Evolutionary conservation across 2,888 invertebrate genomes (phyloP).

Genomic region (Drosophila picticornis): DNA sequence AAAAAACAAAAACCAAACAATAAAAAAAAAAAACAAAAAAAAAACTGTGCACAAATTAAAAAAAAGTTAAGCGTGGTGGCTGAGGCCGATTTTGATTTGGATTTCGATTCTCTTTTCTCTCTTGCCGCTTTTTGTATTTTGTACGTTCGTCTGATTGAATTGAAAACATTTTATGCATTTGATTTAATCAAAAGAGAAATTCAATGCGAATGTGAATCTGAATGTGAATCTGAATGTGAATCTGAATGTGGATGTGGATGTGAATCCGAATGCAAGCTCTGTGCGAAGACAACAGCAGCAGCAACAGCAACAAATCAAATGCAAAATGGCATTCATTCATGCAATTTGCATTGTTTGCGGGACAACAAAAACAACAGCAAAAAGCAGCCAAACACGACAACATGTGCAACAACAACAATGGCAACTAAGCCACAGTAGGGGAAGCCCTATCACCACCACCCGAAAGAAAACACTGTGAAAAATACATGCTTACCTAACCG

Average conservation of each 20-base stretch:
- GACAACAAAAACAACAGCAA: slow-evolving; percentile 39
- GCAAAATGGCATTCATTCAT: slow-evolving; percentile 78
- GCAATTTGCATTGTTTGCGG: slow-evolving; percentile 75
- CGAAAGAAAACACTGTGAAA: neutral
- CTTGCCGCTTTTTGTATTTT: neutral
- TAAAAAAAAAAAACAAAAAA: slow-evolving; percentile 1
- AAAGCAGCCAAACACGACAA: slow-evolving; percentile 27
- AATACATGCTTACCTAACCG: neutral
- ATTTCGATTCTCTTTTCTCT: slow-evolving; percentile 23
- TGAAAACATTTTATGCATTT: slow-evolving; percentile 80
- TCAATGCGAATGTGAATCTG: slow-evolving; percentile 46
- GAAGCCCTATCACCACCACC: neutral
- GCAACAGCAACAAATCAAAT: slow-evolving; percentile 54
- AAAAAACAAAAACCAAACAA: slow-evolving; percentile 9
- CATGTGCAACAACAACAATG: slow-evolving; percentile 40
- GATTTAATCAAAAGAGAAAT: slow-evolving; percentile 77
- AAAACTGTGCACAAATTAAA: slow-evolving; percentile 52
- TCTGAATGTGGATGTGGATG: slow-evolving; percentile 46
- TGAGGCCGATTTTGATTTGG: slow-evolving; percentile 44
- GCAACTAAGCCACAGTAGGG: neutral
- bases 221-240: slow-evolving; percentile 34
- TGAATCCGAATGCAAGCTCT: slow-evolving; percentile 51
- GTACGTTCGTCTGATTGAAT: slow-evolving; percentile 58
- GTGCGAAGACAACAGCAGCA: slow-evolving; percentile 36
- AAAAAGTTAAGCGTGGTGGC: slow-evolving; percentile 44